Evolutionary conservation across 1,140 invertebrate species (phyloP), one percentile per base, ranked within the genome.

Genomic region (Drosophila littoralis): DNA sequence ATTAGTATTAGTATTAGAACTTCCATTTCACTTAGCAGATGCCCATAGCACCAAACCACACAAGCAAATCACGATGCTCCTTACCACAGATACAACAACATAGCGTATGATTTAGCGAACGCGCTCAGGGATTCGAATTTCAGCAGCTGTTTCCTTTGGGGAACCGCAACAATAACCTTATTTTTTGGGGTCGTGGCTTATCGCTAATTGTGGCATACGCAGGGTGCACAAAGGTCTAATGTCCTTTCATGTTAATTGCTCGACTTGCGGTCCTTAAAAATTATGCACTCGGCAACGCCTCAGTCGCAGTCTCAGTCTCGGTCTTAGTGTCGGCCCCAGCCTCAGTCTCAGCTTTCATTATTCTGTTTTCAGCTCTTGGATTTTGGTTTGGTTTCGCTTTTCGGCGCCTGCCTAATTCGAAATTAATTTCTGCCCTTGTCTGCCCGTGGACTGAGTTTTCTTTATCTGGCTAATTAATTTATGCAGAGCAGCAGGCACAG

Each of bases 391-490:
- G 42, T 48, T 58, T 58, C 43, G 52, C 51, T 58, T 67, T 81
- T 72, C 54, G 60, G 48, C 75, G 71, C 33, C 77, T 36, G 73
- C 57, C 61, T 89, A 89, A 89, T 89, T 89, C 65, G 74, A 89
- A 89, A 84, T 89, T 89, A 89, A 89, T 89, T 89, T 83, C 38
- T 52, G 45, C 59, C 74, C 76, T 78, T 81, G 69, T 86, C 82
- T 64, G 71, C 51, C 13, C 35, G 9, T n/a, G 46, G 17, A 22
- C 42, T 77, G 54, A 48, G 77, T 64, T 68, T 82, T 75, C 57
- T 73, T 79, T 82, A 68, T 76, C 73, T 69, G 70, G 61, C 80
- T 89, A 89, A 89, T 89, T 89, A 89, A 89, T 89, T 89, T 89
- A 89, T 90, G 81, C 64, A 58, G 22, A 46, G 60, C 40, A 45